phyloP scores from a whole-genome alignment of 2,113 vertebrate genomes.

The Catharus bicknelli region DNA sequence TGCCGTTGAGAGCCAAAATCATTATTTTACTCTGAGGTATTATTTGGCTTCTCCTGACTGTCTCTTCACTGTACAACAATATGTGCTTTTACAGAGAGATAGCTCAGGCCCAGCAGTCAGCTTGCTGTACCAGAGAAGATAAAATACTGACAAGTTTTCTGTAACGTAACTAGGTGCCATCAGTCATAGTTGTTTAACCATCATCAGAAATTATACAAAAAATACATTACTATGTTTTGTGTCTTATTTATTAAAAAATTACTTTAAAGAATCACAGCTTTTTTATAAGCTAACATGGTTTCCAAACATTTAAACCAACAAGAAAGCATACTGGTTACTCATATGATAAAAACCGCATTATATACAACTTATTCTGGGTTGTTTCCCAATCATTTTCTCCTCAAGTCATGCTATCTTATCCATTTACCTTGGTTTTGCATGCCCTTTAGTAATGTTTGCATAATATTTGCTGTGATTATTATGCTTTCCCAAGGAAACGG shows the following conservation, averaged over 20 bases:
- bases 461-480: conserved; percentile 15
- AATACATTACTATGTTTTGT: background rate
- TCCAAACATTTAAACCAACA: background rate
- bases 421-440: conserved; percentile 24
- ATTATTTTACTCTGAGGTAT: background rate
- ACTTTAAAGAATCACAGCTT: background rate
- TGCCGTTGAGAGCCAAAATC: background rate
- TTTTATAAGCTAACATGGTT: background rate
- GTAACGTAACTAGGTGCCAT: background rate
- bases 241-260: background rate
- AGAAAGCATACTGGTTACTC: background rate
- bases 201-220: background rate
- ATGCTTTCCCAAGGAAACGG: conserved; percentile 2
- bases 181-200: background rate
- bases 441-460: background rate
- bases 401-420: background rate
- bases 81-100: background rate
- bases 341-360: background rate
- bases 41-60: background rate
- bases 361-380: background rate
- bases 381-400: background rate
- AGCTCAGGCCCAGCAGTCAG: background rate
- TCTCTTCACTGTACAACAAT: background rate
- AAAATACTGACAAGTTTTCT: background rate
- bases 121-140: background rate